Percentiles rank a stretch among this genome's conserved stretches.
Evolutionary conservation across 2,888 invertebrate genomes (phyloP).

Genomic region (Eupithecia vulgata): DNA sequence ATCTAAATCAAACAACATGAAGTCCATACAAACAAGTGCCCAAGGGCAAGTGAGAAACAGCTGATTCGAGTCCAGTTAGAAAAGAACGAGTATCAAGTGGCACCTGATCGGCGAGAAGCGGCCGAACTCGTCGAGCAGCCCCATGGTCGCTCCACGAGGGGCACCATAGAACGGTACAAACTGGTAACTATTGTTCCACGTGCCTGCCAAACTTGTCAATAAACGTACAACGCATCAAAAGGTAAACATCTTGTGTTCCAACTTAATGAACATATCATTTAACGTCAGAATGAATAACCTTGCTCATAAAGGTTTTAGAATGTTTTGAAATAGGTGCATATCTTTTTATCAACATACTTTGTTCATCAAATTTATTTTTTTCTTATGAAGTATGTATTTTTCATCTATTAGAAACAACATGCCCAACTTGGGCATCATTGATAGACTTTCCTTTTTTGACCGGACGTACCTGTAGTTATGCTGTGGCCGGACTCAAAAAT

Average conservation of each 20-base stretch:
- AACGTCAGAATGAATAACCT: conserved; percentile 5
- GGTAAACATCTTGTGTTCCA: conserved; percentile 28
- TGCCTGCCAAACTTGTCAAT: conserved; percentile 73
- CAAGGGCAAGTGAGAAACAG: conserved; percentile 71
- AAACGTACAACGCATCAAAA: conserved; percentile 55
- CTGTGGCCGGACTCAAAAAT: conserved; percentile 49
- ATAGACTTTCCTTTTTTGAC: conserved; percentile 49
- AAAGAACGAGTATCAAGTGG: conserved; percentile 80
- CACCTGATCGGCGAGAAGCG: conserved; percentile 80
- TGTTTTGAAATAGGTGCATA: background rate
- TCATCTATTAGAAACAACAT: conserved; percentile 13
- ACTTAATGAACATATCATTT: conserved; percentile 10
- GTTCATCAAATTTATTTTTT: background rate
- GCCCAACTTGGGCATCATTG: conserved; percentile 32
- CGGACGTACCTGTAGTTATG: conserved; percentile 3
- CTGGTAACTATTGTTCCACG: conserved; percentile 79
- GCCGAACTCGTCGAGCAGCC: conserved; percentile 80
- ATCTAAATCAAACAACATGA: conserved; percentile 22
- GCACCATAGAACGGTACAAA: conserved; percentile 78
- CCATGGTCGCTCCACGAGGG: conserved; percentile 60
- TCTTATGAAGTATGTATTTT: background rate
- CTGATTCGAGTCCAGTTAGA: conserved; percentile 82
- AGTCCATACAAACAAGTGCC: conserved; percentile 47
- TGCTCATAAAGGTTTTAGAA: background rate
- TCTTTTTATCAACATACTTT: background rate